phyloP scores from a whole-genome alignment of 1,140 invertebrate genomes.

The Holcopasites calliopsidis region DNA sequence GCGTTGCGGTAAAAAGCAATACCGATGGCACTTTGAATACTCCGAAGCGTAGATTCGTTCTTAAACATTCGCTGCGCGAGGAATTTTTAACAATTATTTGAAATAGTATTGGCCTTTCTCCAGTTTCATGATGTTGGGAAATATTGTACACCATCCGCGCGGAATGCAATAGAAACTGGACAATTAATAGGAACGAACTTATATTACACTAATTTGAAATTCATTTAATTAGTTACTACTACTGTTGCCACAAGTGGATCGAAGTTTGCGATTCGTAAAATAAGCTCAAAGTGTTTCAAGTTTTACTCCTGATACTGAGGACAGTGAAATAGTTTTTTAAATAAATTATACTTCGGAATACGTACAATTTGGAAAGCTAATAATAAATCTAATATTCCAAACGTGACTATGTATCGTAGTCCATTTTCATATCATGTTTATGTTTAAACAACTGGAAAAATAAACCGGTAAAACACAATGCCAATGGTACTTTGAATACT shows the following conservation, averaged over 20 bases:
- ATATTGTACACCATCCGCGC: neutral
- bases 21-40: neutral
- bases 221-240: too few relatives aligned
- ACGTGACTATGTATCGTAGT: neutral
- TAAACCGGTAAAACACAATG: too few relatives aligned
- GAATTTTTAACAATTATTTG: slow-evolving; percentile 1
- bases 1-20: neutral
- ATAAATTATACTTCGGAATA: neutral
- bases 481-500: too few relatives aligned
- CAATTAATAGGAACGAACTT: neutral
- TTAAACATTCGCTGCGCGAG: too few relatives aligned
- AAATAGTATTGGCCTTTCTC: neutral
- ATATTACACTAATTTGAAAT: neutral
- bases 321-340: too few relatives aligned
- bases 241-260: too few relatives aligned
- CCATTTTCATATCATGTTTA: neutral
- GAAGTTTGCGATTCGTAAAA: neutral
- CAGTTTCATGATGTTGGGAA: neutral
- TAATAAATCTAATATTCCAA: neutral
- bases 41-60: neutral
- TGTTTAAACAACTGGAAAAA: neutral
- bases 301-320: neutral
- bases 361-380: neutral
- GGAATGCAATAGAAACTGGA: neutral
- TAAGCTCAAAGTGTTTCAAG: too few relatives aligned